A percentile compares a stretch with the other conserved stretches of the same genome.
Conservation (phyloP, 2,113 vertebrate species). For the Willisornis vidua region DNA sequence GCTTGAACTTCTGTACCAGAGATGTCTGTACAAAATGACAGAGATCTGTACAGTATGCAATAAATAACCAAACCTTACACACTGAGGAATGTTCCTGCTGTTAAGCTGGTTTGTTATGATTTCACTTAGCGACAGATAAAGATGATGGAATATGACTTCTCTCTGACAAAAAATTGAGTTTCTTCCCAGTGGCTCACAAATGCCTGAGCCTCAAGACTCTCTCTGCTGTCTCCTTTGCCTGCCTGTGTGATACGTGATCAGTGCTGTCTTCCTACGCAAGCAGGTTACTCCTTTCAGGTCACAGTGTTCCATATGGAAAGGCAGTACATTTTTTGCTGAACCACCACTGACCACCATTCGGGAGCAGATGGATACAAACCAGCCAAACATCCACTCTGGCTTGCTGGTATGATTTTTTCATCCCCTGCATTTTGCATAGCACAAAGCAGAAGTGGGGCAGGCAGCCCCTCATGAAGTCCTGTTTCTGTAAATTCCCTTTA, state of each 20-base stretch:
- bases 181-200: constrained; percentile 25
- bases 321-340: neutral
- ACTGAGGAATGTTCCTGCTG: neutral
- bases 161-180: constrained; percentile 13
- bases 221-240: neutral
- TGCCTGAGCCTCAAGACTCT: neutral
- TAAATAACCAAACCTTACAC: neutral
- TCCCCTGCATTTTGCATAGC: neutral
- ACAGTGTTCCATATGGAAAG: neutral
- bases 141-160: constrained; percentile 4
- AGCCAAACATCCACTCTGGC: neutral
- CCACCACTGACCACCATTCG: neutral
- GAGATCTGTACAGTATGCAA: neutral
- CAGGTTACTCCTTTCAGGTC: neutral
- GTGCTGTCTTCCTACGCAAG: neutral
- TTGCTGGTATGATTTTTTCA: neutral
- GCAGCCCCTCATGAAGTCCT: neutral
- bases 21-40: neutral
- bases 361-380: neutral
- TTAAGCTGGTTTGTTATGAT: constrained; percentile 22
- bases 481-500: neutral
- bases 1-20: neutral
- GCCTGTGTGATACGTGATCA: neutral
- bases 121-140: neutral
- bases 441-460: neutral